phyloP scores from a whole-genome alignment of 2,888 invertebrate genomes.

The Cryptus viduatorius region DNA sequence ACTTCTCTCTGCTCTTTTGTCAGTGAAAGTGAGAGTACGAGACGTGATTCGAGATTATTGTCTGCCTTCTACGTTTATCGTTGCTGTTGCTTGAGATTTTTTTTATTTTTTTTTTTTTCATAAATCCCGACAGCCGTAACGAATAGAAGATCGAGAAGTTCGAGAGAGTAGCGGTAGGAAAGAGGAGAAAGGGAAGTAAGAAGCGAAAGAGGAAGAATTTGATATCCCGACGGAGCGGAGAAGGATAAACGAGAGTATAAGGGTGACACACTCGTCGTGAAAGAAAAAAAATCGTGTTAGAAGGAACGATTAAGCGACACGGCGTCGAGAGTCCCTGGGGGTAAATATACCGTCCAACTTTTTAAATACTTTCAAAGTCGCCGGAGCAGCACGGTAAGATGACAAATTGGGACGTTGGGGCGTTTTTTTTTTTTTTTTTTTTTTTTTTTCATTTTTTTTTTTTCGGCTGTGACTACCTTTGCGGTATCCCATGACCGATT shows the following conservation, averaged over 20 bases:
- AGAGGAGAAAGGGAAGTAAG: conserved; percentile 33
- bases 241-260: conserved; percentile 29
- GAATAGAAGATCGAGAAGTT: conserved; percentile 19
- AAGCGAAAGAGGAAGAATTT: conserved; percentile 58
- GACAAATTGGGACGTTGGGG: conserved; percentile 81
- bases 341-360: conserved; percentile 77
- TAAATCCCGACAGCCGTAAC: not conserved
- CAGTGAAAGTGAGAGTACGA: conserved; percentile 45
- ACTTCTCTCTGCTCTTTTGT: conserved; percentile 18
- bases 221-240: conserved; percentile 56
- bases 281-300: conserved; percentile 51
- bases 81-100: not conserved
- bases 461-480: conserved; percentile 30
- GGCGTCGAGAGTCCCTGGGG: conserved; percentile 65
- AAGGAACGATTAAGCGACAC: conserved; percentile 68
- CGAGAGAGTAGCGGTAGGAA: not conserved
- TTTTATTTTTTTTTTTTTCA: not conserved
- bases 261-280: conserved; percentile 53
- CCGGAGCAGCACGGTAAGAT: conserved; percentile 73
- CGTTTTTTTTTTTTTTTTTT: not conserved
- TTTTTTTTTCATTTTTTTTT: not conserved
- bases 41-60: conserved; percentile 27
- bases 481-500: conserved; percentile 59
- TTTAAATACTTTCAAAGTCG: conserved; percentile 84
- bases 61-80: not conserved